These are phyloP conservation scores for Tipula lateralis DNA, from an alignment of 2,888 invertebrate species.

Conservation along the genomic window DNA sequence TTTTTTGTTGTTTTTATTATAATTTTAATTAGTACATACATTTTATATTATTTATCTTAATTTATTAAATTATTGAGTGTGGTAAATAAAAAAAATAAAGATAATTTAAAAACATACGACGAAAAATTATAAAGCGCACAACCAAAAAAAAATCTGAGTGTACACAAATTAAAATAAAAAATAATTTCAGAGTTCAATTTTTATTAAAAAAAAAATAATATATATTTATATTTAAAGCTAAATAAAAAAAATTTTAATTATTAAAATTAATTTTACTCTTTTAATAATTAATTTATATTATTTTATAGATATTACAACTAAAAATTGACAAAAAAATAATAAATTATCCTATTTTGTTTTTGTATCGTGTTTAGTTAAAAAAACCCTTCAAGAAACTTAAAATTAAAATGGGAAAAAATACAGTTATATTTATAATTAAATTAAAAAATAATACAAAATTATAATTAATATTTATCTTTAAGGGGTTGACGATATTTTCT, in stretches of 20 bases:
- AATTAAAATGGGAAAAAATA: conserved; percentile 6
- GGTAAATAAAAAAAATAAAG: neutral
- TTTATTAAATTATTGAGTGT: conserved; percentile 27
- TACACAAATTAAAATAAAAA: neutral
- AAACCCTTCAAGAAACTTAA: conserved; percentile 21
- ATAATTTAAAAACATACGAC: neutral
- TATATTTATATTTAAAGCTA: conserved; percentile 24
- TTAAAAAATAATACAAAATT: conserved; percentile 7
- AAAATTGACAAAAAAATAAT: neutral
- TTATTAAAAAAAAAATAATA: conserved; percentile 13
- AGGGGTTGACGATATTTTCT: neutral
- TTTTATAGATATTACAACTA: neutral
- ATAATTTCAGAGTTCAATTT: neutral
- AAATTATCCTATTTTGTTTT: conserved; percentile 24
- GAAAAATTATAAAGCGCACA: neutral
- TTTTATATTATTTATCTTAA: conserved; percentile 27
- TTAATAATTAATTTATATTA: conserved; percentile 11
- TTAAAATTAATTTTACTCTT: conserved; percentile 1
- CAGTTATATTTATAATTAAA: conserved; percentile 16
- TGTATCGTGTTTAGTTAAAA: neutral
- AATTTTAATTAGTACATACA: conserved; percentile 19
- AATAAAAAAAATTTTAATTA: neutral
- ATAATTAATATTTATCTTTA: neutral
- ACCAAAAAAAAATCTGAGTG: neutral
- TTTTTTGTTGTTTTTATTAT: neutral